Conservation (phyloP, 2,797 vertebrate species). For the Pampus argenteus region DNA sequence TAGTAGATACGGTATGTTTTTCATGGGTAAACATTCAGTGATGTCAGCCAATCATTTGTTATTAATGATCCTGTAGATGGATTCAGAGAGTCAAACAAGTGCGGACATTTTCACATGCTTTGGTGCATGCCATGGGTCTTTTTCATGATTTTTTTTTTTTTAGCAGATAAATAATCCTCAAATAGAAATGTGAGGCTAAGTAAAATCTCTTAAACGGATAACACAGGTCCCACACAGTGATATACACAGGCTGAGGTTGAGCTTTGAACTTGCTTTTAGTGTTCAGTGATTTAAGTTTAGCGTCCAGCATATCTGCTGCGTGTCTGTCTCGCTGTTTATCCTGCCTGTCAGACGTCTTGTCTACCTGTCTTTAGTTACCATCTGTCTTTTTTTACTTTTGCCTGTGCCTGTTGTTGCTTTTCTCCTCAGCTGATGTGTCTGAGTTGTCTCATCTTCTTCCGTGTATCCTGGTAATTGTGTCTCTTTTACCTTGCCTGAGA, state of each 20-base stretch:
- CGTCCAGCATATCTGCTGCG: not conserved
- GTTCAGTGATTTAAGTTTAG: slow-evolving; percentile 32
- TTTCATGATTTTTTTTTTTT: slow-evolving; percentile 50
- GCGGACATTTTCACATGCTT: not conserved
- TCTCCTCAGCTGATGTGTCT: slow-evolving; percentile 5
- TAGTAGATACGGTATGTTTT: slow-evolving; percentile 2
- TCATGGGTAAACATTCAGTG: not conserved
- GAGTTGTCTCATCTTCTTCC: slow-evolving; percentile 3
- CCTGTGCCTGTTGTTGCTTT: slow-evolving; percentile 10
- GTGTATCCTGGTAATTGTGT: not conserved
- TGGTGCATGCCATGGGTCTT: not conserved
- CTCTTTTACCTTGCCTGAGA: not conserved
- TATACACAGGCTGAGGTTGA: slow-evolving; percentile 74
- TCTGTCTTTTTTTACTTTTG: slow-evolving; percentile 32
- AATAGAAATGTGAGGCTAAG: slow-evolving; percentile 67
- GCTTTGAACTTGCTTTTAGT: slow-evolving; percentile 67
- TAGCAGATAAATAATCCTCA: slow-evolving; percentile 70
- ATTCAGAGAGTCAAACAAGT: no score
- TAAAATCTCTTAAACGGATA: slow-evolving; percentile 80
- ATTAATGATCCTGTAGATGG: not conserved
- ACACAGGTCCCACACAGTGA: slow-evolving; percentile 62
- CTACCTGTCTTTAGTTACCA: slow-evolving; percentile 22
- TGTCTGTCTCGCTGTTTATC: slow-evolving; percentile 14
- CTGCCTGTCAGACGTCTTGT: slow-evolving; percentile 23
- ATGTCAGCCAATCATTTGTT: not conserved